Evolutionary conservation across 2,888 invertebrate species (phyloP).

Genomic region (Tetragonisca angustula): DNA sequence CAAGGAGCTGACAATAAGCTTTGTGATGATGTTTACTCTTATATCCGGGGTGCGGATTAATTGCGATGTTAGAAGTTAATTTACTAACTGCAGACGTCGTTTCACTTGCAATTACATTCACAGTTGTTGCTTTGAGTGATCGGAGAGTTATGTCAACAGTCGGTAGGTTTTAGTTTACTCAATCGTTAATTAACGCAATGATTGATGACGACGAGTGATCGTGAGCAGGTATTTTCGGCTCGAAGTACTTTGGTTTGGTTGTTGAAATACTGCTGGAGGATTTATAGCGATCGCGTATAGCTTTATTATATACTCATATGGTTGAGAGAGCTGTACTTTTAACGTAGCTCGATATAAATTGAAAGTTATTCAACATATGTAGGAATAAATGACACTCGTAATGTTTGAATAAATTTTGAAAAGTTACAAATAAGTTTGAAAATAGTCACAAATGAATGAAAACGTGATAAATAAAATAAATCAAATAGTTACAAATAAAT

Average conservation of each 20-base stretch:
- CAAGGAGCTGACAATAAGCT: neutral
- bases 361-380: no score
- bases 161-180: neutral
- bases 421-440: no score
- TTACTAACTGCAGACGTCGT: neutral
- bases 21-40: neutral
- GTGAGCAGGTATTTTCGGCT: neutral
- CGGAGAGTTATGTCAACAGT: neutral
- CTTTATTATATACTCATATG: no score
- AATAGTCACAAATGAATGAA: no score
- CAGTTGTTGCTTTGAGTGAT: neutral
- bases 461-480: no score
- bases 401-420: neutral
- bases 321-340: no score
- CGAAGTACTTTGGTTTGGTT: neutral
- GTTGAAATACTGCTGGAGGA: neutral
- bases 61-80: neutral
- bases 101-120: slow-evolving; percentile 1
- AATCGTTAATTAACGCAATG: neutral
- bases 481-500: no score
- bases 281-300: no score
- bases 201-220: neutral
- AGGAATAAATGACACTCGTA: no score
- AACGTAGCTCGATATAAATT: no score
- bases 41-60: neutral